phyloP scores from a whole-genome alignment of 2,888 invertebrate species.

The Thecocarcelia acutangulata region DNA sequence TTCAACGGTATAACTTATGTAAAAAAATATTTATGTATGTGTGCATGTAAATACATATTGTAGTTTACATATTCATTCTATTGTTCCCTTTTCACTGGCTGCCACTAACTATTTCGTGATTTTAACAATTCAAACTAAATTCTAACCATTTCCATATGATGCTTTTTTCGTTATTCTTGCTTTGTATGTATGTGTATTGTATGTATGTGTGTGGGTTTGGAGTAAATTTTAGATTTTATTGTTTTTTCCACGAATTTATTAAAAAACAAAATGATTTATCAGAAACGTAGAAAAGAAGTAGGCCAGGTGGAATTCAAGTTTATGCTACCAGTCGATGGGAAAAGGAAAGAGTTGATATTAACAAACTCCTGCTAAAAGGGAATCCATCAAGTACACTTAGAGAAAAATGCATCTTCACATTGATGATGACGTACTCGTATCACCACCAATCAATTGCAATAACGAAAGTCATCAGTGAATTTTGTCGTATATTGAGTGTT shows the following conservation, averaged over 20 bases:
- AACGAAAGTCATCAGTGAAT: too few relatives aligned
- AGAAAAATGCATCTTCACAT: too few relatives aligned
- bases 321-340: neutral
- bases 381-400: too few relatives aligned
- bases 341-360: too few relatives aligned
- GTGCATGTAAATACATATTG: too few relatives aligned
- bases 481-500: too few relatives aligned
- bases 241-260: conserved; percentile 3
- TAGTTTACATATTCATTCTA: neutral
- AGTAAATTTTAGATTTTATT: conserved; percentile 17
- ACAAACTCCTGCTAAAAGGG: too few relatives aligned
- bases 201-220: conserved; percentile 8
- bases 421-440: too few relatives aligned
- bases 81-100: conserved; percentile 19
- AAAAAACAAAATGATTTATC: neutral
- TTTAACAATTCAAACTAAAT: conserved; percentile 49
- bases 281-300: neutral
- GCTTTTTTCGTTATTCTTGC: neutral
- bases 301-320: neutral
- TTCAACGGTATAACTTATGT: too few relatives aligned
- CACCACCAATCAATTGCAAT: too few relatives aligned
- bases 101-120: conserved; percentile 45
- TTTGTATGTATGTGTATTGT: neutral
- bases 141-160: conserved; percentile 29
- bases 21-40: too few relatives aligned